Conservation (phyloP, 2,888 invertebrate species). For the Cephus pygmeus region DNA sequence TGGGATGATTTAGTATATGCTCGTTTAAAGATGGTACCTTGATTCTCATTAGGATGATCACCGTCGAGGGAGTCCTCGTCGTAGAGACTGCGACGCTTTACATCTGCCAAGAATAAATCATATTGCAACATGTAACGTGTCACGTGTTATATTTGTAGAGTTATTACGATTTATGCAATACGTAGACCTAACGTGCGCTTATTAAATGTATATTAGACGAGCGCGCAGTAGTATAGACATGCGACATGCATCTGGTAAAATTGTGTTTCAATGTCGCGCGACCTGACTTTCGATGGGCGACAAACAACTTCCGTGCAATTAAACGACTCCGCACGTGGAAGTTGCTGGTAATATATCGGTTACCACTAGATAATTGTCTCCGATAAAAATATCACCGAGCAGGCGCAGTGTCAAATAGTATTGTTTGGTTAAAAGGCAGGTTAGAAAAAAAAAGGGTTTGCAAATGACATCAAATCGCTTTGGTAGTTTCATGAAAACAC, state of each 20-base stretch:
- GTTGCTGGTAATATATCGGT: not conserved
- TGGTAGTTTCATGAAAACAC: not conserved
- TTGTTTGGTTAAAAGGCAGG: not conserved
- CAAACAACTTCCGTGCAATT: not conserved
- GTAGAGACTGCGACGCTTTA: conserved; percentile 62
- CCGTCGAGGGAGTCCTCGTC: conserved; percentile 64
- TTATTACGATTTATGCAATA: not conserved
- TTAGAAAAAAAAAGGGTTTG: not conserved
- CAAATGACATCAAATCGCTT: not conserved
- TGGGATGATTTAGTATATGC: not conserved
- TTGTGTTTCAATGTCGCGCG: not conserved
- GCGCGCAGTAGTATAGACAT: not conserved
- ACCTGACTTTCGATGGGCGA: not conserved
- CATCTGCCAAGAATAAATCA: conserved; percentile 61
- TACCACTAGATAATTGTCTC: not conserved
- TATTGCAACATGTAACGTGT: conserved; percentile 43
- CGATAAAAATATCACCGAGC: not conserved
- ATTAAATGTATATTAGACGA: not conserved
- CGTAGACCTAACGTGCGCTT: not conserved
- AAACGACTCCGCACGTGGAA: not conserved
- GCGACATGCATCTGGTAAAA: not conserved
- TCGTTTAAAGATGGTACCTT: conserved; percentile 48
- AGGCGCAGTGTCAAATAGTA: not conserved
- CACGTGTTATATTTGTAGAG: not conserved
- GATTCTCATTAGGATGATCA: conserved; percentile 59